Conservation (phyloP, 23 tunicate species). For the Trididemnum nubilum region DNA sequence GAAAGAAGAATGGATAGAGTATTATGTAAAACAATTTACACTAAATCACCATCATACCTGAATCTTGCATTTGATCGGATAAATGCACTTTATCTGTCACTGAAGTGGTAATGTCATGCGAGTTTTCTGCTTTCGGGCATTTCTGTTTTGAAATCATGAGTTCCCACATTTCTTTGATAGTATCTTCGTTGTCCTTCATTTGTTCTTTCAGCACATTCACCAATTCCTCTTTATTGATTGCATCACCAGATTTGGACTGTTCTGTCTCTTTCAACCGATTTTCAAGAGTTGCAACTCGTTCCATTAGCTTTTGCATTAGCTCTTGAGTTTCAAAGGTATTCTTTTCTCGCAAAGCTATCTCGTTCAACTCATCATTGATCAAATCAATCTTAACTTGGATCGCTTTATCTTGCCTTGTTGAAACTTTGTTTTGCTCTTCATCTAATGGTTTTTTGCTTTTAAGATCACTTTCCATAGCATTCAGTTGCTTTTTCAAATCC, state of each 20-base stretch:
- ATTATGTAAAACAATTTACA: too few species aligned
- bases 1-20: too few species aligned
- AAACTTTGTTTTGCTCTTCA: not conserved
- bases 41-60: too few species aligned
- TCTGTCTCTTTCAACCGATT: not conserved
- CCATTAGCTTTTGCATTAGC: not conserved
- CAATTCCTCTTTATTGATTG: slow-evolving; percentile 4
- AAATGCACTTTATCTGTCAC: too few species aligned
- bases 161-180: slow-evolving; percentile 19
- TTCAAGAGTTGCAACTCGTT: slow-evolving; percentile 14
- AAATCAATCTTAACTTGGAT: not conserved
- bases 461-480: slow-evolving; percentile 1
- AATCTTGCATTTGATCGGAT: too few species aligned
- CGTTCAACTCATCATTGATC: not conserved
- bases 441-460: not conserved
- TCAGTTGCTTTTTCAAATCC: not conserved
- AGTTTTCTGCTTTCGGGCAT: not conserved
- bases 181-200: not conserved
- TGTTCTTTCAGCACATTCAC: slow-evolving; percentile 6
- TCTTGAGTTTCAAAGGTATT: not conserved
- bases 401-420: not conserved
- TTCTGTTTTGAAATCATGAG: slow-evolving; percentile 16
- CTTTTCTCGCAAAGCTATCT: not conserved
- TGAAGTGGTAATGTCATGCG: too few species aligned
- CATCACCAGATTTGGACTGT: slow-evolving; percentile 1